Base-by-base conservation (phyloP, 1,140 invertebrate genomes). In the Saccostrea cuccullata region DNA sequence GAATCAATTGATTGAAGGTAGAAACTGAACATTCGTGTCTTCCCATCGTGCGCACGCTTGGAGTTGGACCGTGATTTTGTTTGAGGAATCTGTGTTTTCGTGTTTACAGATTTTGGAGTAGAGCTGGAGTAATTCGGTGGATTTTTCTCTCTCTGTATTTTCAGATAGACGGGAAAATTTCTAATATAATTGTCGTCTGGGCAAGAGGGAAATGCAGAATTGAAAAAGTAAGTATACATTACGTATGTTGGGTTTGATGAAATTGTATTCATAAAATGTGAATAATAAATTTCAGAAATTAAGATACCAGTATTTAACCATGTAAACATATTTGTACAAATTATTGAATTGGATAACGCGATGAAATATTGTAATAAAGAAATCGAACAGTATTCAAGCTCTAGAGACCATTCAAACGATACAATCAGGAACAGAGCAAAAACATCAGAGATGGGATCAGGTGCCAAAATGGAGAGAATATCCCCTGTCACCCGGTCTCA, bases 1-100 rank as follows among this genome's bases (percentile, higher is more conserved):
- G 30, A 26, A 30, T 77, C 70, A 77, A 77, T 77, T 77, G 70
- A 77, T 77, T 77, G 70, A 77, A 77, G 70, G 30, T 77, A 77
- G 70, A 77, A 77, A 77, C 26, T 26, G 70, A 26, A 26, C 70
- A 15, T 15, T 77, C 26, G 70, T 77, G 70, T 36, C 30, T 36
- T 17, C 30, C 26, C 15, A 47, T 23, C 60, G 23, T n/a, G 6
- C 70, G 26, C 70, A 30, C 70, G 70, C 30, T 36, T 77, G 70
- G 23, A 77, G 26, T 12, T 77, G 12, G 70, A 77, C 26, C 23
- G 70, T 77, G 23, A 13, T 77, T 77, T 12, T 77, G 15, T 77
- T 36, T 36, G 23, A 8, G 70, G 15, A 77, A 30, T 77, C 70
- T 77, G 70, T 77, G 23, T 36, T 77, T 30, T 77, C 26, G 70